Percentiles rank a stretch among this genome's conserved stretches.
Evolutionary conservation across 1,140 invertebrate genomes (phyloP).

Genomic region (Drosophila ercepeae): DNA sequence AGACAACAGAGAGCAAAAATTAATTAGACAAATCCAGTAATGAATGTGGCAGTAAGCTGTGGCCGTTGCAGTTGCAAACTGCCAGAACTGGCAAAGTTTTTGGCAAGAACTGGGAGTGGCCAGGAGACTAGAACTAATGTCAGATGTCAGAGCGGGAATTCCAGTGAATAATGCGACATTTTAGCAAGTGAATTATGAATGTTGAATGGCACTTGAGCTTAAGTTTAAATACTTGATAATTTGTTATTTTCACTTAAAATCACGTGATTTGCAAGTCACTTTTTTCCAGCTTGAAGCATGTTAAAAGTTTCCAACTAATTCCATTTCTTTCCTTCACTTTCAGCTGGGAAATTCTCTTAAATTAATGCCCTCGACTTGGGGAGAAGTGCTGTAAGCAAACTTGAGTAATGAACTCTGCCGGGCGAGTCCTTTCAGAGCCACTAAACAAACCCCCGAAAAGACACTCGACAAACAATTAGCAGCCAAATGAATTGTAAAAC

Average conservation of each 20-base stretch:
- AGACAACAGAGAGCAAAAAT: slow-evolving; percentile 1
- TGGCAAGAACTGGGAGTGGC: background rate
- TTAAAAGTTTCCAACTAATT: background rate
- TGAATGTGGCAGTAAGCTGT: slow-evolving; percentile 31
- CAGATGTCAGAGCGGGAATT: slow-evolving; percentile 5
- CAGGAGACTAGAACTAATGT: background rate
- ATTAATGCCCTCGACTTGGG: background rate
- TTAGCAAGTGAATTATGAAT: slow-evolving; percentile 24
- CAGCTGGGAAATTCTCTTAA: background rate
- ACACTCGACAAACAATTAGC: slow-evolving; percentile 28
- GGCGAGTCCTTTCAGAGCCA: background rate
- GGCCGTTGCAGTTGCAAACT: slow-evolving; percentile 24
- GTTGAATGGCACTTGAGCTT: slow-evolving; percentile 1
- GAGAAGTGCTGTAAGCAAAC: background rate
- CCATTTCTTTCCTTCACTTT: slow-evolving; percentile 4
- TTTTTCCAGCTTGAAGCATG: background rate
- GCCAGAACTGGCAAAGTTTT: slow-evolving; percentile 8
- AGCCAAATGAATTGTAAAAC: slow-evolving; percentile 42
- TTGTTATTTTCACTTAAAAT: background rate
- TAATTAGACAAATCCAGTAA: slow-evolving; percentile 39
- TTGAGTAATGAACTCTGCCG: slow-evolving; percentile 16
- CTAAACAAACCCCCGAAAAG: slow-evolving; percentile 4
- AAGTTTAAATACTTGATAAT: background rate
- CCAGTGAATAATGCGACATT: slow-evolving; percentile 21
- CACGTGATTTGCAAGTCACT: background rate